A percentile compares a stretch with the other conserved stretches of the same genome.
Evolutionary conservation across 30 jellyfish, hydroid and myxozoan species (phyloP).

Genomic region (Calvadosia cruxmelitensis): DNA sequence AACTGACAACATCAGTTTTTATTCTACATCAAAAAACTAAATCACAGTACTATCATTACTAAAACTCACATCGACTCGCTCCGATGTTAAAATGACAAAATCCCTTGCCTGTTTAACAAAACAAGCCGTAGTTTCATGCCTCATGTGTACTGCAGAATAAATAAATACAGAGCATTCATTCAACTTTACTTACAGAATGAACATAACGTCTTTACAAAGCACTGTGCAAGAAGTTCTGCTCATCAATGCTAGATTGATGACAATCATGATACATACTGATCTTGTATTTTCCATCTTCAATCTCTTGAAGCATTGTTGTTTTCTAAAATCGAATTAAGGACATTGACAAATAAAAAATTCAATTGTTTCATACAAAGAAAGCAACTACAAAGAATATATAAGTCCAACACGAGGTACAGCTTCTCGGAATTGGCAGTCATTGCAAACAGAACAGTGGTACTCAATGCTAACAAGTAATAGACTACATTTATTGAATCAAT

Average conservation of each 20-base stretch:
- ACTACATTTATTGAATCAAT: too few species aligned
- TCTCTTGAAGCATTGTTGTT: conserved; percentile 43
- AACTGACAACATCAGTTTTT: neutral
- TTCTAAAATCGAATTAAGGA: conserved; percentile 13
- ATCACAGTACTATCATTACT: too few species aligned
- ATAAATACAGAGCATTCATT: neutral
- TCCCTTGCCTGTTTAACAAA: conserved; percentile 95
- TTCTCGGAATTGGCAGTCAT: neutral
- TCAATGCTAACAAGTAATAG: too few species aligned
- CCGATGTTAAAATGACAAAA: conserved; percentile 52
- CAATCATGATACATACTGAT: conserved; percentile 32
- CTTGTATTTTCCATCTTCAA: conserved; percentile 25
- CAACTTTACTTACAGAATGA: neutral
- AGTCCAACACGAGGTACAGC: neutral
- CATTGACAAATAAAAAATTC: neutral
- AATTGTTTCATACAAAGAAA: neutral
- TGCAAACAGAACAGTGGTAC: neutral
- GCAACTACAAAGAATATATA: too few species aligned
- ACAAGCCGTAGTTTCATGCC: conserved; percentile 96
- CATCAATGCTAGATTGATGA: too few species aligned
- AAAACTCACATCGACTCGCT: conserved; percentile 62
- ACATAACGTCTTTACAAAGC: neutral
- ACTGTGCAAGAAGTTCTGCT: too few species aligned
- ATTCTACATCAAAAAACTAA: too few species aligned
- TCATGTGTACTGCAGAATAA: conserved; percentile 65